Evolutionary conservation across 2,113 vertebrate genomes (phyloP), one percentile per base, ranked within the genome.

Genomic region (Gallinago media): DNA sequence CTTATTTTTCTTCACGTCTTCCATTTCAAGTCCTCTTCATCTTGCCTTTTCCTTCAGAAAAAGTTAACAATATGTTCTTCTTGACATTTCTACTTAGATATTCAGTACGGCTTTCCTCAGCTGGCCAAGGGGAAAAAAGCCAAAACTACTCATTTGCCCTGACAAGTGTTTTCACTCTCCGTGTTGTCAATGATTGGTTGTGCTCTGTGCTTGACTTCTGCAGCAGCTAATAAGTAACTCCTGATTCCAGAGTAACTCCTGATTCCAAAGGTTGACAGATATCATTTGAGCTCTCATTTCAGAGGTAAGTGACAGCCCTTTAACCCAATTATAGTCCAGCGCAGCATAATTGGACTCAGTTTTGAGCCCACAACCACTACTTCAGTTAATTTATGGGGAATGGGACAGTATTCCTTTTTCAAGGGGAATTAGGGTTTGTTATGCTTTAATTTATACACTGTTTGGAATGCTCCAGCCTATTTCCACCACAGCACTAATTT

Each of bases 171-270:
- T 96, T 94, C 68, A 75, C 26, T 92, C 47, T 83, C 68, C 0
- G 0, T 78, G 47, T 68, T 83, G 76, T 59, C 4, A 0, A 17
- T 74, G 78, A 74, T 62, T 84, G 82, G 78, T 76, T 90, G 46
- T 80, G n/a, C 83, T 84, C 11, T 16, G 12, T 91, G 68, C 83
- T 84, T 87, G 77, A 87, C 76, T 93, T 92, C 44, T 66, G 73
- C 61, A 85, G 83, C 73, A 92, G 91, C 95, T 95, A 94, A 86
- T 94, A 65, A 94, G 58, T 94, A 94, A 94, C 54, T 93, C 55
- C 68, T 68, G 56, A 81, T 88, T 61, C 52, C 75, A 87, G 85
- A 67, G 25, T 79, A 80, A 44, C 44, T 92, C 32, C 61, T 56
- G 72, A 54, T 88, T 94, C 73, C 88, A 96, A 92, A 95, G 88